phyloP scores from a whole-genome alignment of 2,797 vertebrate species.

The Aldrovandia affinis region DNA sequence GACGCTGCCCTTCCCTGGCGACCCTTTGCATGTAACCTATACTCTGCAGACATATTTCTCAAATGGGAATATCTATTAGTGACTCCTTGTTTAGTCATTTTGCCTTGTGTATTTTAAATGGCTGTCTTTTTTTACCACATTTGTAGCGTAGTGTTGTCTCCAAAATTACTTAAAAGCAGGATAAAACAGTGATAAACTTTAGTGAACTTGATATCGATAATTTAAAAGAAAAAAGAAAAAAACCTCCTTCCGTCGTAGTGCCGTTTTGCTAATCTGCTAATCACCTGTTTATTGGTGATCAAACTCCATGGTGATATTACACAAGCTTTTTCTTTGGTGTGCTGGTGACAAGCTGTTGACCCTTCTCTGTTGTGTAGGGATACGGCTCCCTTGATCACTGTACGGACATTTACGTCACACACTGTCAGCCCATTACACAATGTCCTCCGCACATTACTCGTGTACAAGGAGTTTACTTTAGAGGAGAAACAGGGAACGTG shows the following conservation, averaged over 20 bases:
- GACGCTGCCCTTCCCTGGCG: constrained; percentile 57
- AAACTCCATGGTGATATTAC: not conserved
- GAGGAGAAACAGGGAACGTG: constrained; percentile 37
- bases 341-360: not conserved
- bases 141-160: not conserved
- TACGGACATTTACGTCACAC: not conserved
- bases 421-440: too few species aligned
- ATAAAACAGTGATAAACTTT: not conserved
- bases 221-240: not conserved
- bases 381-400: not conserved
- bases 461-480: not conserved
- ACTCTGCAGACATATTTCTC: constrained; percentile 39
- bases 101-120: not conserved
- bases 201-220: not conserved
- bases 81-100: not conserved
- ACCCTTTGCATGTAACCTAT: constrained; percentile 1
- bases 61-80: not conserved
- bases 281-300: not conserved
- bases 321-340: not conserved
- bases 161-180: not conserved
- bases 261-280: not conserved
- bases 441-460: not conserved
- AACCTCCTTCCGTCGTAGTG: not conserved
- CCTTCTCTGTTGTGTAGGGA: not conserved
- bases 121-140: not conserved